Percentiles rank a stretch among this genome's conserved stretches.
phyloP scores from a whole-genome alignment of 1,140 invertebrate genomes.

The Drosophila bocki region DNA sequence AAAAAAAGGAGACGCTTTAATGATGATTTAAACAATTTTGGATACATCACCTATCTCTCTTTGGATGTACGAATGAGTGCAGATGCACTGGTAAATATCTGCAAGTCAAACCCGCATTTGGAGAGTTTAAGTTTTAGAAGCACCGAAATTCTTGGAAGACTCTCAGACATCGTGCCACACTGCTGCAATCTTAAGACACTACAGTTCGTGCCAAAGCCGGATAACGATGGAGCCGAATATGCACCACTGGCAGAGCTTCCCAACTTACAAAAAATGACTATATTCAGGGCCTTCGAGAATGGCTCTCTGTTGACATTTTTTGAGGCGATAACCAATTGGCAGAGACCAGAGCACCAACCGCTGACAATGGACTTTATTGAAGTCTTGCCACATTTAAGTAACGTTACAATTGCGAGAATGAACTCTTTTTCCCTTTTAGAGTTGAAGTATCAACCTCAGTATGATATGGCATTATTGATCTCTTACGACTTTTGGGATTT shows the following conservation, averaged over 20 bases:
- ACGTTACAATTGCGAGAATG: not conserved
- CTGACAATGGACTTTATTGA: not conserved
- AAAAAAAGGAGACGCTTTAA: not conserved
- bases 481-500: not conserved
- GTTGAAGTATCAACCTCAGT: too few species aligned
- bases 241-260: not conserved
- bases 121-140: rapidly evolving
- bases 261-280: not conserved
- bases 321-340: not conserved
- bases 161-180: conserved; percentile 1
- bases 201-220: not conserved
- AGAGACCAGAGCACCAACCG: not conserved
- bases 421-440: not conserved
- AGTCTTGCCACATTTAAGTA: not conserved
- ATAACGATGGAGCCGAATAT: not conserved
- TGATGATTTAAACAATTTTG: not conserved
- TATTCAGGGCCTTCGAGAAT: not conserved
- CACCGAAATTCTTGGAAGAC: not conserved
- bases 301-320: not conserved
- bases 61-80: not conserved
- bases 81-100: not conserved
- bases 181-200: not conserved
- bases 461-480: too few species aligned
- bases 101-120: not conserved
- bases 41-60: rapidly evolving